Percentiles rank a stretch among this genome's conserved stretches.
Evolutionary conservation across 2,113 vertebrate genomes (phyloP).

Genomic region (Ellobius talpinus): DNA sequence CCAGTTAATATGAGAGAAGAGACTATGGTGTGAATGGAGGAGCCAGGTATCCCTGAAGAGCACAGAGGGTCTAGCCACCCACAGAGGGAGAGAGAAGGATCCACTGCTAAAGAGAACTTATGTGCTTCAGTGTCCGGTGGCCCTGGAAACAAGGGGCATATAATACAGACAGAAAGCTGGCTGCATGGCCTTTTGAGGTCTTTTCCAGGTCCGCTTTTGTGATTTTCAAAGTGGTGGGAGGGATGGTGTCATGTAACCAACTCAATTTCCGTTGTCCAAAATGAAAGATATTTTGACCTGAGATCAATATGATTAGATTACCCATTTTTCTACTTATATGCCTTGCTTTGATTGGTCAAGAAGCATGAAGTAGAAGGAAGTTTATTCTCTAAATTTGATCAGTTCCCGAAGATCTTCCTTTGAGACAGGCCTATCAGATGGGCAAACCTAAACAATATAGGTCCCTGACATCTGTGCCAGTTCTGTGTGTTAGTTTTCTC

Average conservation of each 20-base stretch:
- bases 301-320: not conserved
- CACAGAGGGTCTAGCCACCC: not conserved
- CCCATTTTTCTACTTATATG: not conserved
- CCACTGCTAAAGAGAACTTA: not conserved
- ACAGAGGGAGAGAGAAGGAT: not conserved
- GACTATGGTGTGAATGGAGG: not conserved
- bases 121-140: not conserved
- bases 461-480: not conserved
- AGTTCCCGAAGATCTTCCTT: constrained; percentile 76
- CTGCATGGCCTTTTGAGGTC: not conserved
- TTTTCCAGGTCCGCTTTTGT: constrained; percentile 29
- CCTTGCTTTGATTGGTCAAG: constrained; percentile 76
- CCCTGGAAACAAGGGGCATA: not conserved
- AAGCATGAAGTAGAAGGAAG: constrained; percentile 73
- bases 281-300: constrained; percentile 43
- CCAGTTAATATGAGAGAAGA: not conserved
- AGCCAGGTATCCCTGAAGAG: not conserved
- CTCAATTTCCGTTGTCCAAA: constrained; percentile 50
- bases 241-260: constrained; percentile 19
- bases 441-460: constrained; percentile 4
- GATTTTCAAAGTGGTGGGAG: constrained; percentile 40
- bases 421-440: constrained; percentile 46
- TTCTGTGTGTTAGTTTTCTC: not conserved
- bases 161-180: constrained; percentile 3
- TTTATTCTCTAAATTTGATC: constrained; percentile 38